phyloP scores from a whole-genome alignment of 2,888 invertebrate species.

The Pheosia tremula region DNA sequence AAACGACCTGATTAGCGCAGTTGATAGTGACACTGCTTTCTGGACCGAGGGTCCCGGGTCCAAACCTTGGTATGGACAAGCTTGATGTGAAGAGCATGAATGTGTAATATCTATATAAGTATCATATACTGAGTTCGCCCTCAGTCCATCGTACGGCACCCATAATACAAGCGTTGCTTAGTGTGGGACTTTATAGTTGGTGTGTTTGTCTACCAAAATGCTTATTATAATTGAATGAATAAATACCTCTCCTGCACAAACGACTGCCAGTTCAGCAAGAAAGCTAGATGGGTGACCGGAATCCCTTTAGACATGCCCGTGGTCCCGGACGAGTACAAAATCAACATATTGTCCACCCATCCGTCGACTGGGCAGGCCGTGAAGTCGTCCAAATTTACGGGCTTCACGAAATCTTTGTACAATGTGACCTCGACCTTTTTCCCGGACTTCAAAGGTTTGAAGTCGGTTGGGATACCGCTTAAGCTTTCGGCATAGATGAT shows the following conservation, averaged over 20 bases:
- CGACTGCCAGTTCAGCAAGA: slow-evolving; percentile 16
- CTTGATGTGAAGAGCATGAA: too few relatives aligned
- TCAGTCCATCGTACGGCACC: too few relatives aligned
- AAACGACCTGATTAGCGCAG: too few relatives aligned
- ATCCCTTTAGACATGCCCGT: slow-evolving; percentile 50
- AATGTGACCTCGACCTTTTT: slow-evolving; percentile 11
- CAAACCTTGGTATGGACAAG: too few relatives aligned
- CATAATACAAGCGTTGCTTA: too few relatives aligned
- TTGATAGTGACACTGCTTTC: too few relatives aligned
- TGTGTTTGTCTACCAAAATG: too few relatives aligned
- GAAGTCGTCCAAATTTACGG: slow-evolving; percentile 30
- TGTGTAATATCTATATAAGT: too few relatives aligned
- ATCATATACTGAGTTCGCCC: too few relatives aligned
- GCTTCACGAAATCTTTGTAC: slow-evolving; percentile 33
- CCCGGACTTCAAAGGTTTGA: slow-evolving; percentile 5
- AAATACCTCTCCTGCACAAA: slow-evolving; percentile 19
- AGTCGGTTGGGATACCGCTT: background rate
- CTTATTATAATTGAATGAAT: too few relatives aligned
- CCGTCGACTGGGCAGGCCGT: slow-evolving; percentile 35
- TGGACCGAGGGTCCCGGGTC: too few relatives aligned
- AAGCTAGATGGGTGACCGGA: slow-evolving; percentile 41
- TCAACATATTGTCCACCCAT: slow-evolving; percentile 33
- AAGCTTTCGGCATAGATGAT: slow-evolving; percentile 31
- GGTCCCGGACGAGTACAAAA: slow-evolving; percentile 48
- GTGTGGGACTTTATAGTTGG: too few relatives aligned